Base-by-base conservation (phyloP, 1,140 invertebrate species). In the Ceratitis capitata region DNA sequence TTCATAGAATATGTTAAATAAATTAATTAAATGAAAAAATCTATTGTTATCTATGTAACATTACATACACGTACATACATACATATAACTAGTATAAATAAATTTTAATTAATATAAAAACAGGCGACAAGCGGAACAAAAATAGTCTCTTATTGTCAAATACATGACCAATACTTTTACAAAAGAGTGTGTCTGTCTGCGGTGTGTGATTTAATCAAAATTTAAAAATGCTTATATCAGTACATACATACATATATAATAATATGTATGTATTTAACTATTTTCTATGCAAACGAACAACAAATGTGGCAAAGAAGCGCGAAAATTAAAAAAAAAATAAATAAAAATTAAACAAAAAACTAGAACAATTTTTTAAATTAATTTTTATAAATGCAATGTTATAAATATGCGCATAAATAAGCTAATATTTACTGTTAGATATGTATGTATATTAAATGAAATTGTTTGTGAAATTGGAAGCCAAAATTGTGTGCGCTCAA, bases 121-220 rank as follows among this genome's bases (percentile, higher is more conserved):
- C 90, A 91, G 89, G 89, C 89, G 90, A 91, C 90, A 91, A 91
- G 90, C 90, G 90, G 90, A 91, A 91, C 90, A 90, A 91, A 85
- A 91, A 91, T 91, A 88, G 89, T 91, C 91, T 91, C 88, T 89
- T 86, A 84, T 74, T 82, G 26, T 83, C 82, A 64, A 85, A n/a
- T n/a, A n/a, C 49, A 58, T 32, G 69, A 78, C 69, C 69, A 78
- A 78, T 78, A 78, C 42, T 47, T 35, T 35, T 39, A 39, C 61
- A 69, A 39, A 32, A 69, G 26, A 19, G 10, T 64, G 23, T 42
- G 19, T 84, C n/a, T 42, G 49, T 61, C 39, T 64, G 83, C 39
- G 35, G 26, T 45, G 58, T 32, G 3, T 61, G 7, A 61, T 47
- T 45, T 45, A 64, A 39, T 26, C 53, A 29, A n/a, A n/a, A 39